Conservation (phyloP, 2,888 invertebrate species). For the Calameuta filiformis region DNA sequence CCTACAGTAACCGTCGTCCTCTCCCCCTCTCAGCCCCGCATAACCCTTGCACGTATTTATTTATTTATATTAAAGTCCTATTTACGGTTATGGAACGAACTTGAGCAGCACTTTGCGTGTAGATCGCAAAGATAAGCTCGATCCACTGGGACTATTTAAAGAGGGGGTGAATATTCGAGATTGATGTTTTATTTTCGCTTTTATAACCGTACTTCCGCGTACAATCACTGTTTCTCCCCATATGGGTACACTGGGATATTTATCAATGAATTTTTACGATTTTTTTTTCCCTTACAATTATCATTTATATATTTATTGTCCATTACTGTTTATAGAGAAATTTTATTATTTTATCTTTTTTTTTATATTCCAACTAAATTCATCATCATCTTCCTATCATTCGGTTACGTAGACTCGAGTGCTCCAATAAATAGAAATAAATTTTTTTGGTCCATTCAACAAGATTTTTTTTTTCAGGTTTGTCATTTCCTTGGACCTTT, state of each 20-base stretch:
- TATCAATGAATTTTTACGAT: background rate
- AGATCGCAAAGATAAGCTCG: background rate
- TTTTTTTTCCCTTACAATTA: background rate
- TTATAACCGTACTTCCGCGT: background rate
- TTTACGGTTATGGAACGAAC: background rate
- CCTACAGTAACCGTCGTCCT: background rate
- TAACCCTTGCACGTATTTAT: background rate
- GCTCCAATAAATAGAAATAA: background rate
- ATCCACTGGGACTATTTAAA: background rate
- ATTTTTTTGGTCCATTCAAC: background rate
- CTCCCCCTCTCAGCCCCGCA: accelerated
- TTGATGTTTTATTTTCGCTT: background rate
- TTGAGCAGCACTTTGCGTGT: background rate
- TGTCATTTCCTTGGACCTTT: no score
- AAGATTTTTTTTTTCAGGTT: no score
- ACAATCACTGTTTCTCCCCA: background rate
- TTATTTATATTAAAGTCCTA: background rate
- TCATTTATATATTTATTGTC: background rate
- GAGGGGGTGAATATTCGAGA: background rate
- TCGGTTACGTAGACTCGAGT: background rate
- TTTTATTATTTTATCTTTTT: background rate
- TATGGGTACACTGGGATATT: background rate
- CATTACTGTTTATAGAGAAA: background rate
- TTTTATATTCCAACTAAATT: background rate
- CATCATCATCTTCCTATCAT: background rate